Evolutionary conservation across 2,113 vertebrate genomes (phyloP).

Genomic region (Plestiodon gilberti): DNA sequence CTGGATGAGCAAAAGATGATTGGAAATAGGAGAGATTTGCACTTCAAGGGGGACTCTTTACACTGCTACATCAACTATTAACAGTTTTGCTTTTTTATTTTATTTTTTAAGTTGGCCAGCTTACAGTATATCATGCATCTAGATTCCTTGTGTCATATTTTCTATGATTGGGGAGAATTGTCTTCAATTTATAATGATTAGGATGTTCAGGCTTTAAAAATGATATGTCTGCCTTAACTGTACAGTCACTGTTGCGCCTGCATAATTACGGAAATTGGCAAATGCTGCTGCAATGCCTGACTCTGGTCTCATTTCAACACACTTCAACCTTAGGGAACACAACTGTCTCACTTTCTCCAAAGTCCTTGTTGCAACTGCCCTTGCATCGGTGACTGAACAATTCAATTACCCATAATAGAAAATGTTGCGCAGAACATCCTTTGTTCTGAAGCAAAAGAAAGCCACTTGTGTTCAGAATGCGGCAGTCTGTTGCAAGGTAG

Average conservation of each 20-base stretch:
- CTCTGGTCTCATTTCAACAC: neutral
- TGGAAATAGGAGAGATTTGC: no score
- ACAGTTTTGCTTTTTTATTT: no score
- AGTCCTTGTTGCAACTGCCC: neutral
- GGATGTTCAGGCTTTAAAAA: no score
- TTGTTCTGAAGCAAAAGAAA: neutral
- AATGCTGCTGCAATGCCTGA: neutral
- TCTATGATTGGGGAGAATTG: no score
- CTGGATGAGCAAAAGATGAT: no score
- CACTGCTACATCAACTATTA: no score
- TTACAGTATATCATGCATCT: no score
- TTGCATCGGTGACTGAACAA: neutral
- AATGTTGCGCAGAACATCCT: neutral
- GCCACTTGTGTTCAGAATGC: neutral
- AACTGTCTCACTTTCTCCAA: neutral
- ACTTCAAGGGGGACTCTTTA: no score
- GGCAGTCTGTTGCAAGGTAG: neutral
- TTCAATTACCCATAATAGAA: conserved; percentile 1
- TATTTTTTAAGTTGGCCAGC: no score
- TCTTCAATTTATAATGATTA: no score
- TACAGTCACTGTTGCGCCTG: neutral
- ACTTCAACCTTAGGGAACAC: neutral
- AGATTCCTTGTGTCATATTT: no score
- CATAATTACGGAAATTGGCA: neutral
- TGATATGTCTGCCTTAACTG: no score